Percentiles rank a stretch among this genome's conserved stretches.
These are phyloP conservation scores for Dioctria linearis DNA, from an alignment of 2,888 invertebrate genomes.

Conservation along the genomic window DNA sequence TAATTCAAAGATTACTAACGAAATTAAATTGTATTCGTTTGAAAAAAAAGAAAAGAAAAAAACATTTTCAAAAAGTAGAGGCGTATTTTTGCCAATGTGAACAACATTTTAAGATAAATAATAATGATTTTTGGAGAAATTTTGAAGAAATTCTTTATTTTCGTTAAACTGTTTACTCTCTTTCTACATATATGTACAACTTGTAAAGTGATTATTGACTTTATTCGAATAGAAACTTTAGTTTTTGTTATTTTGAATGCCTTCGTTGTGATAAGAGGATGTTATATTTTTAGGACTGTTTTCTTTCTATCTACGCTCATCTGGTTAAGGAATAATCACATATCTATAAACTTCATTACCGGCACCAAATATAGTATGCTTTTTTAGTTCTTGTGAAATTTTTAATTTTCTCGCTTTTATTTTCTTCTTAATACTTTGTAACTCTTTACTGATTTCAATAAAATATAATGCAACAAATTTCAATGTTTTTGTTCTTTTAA, in stretches of 20 bases:
- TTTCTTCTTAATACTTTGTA: background rate
- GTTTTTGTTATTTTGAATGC: background rate
- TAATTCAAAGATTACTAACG: background rate
- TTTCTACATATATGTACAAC: no score
- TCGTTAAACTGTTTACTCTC: background rate
- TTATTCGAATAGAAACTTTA: background rate
- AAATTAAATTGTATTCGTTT: no score
- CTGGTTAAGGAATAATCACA: slow-evolving; percentile 33
- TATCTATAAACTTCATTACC: slow-evolving; percentile 32
- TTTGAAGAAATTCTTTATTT: background rate
- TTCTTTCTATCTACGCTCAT: slow-evolving; percentile 9
- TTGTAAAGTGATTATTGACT: background rate
- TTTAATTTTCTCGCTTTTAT: background rate
- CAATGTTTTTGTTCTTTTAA: no score
- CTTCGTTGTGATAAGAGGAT: slow-evolving; percentile 24
- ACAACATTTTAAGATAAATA: background rate
- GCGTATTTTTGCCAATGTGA: background rate
- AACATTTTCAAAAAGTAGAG: background rate
- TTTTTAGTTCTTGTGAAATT: background rate
- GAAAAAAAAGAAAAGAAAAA: no score
- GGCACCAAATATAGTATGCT: slow-evolving; percentile 22
- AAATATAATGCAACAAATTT: background rate
- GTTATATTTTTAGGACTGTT: slow-evolving; percentile 14
- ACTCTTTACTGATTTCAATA: background rate
- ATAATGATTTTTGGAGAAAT: background rate